Base-by-base conservation (phyloP, 2,888 invertebrate genomes). In the Cephus pulcher region DNA sequence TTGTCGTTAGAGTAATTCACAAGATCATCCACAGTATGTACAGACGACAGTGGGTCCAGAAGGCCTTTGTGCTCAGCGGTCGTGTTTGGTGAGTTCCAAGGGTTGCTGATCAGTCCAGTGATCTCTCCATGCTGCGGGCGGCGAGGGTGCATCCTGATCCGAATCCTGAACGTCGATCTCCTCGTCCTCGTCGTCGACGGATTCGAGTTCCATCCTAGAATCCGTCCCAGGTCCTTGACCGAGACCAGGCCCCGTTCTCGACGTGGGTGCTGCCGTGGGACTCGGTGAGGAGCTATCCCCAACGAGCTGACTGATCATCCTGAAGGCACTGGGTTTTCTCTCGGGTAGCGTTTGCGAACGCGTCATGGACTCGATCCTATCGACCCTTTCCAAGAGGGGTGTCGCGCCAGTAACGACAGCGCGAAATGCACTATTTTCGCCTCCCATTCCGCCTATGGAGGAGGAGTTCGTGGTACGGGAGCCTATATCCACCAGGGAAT, bases 391-490 rank as follows among this genome's bases (percentile, higher is more conserved):
- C 82, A 40, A 75, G 73, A 35, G 81, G 82, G 33, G 75, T 34
- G 91, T 90, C 78, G 95, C 94, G 83, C 94, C 94, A 82, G 95
- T 94, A 76, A 95, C 94, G 84, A 96, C 93, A 34, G 96, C 95
- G 84, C 95, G 95, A 92, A 97, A 97, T 30, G 97, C 97, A 92
- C 96, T 97, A 93, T 97, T 96, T 93, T 97, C 97, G 93, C 97
- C 97, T 92, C 97, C 97, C 96, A 97, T 97, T 92, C 93, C 93
- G 91, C 93, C 93, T 92, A 89, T 89, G 77, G 89, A 88, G 81
- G 56, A 56, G 56, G 88, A 89, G 78, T 85, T 84, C 80, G 88
- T 86, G 75, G 89, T 86, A 86, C 89, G 90, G 56, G 56, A 56
- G 84, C 83, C 86, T 81, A 88, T 88, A 85, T 88, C 89, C 88